A percentile compares a stretch with the other conserved stretches of the same genome.
Conservation (phyloP, 1,140 invertebrate genomes). For the Branchinecta lindahli region DNA sequence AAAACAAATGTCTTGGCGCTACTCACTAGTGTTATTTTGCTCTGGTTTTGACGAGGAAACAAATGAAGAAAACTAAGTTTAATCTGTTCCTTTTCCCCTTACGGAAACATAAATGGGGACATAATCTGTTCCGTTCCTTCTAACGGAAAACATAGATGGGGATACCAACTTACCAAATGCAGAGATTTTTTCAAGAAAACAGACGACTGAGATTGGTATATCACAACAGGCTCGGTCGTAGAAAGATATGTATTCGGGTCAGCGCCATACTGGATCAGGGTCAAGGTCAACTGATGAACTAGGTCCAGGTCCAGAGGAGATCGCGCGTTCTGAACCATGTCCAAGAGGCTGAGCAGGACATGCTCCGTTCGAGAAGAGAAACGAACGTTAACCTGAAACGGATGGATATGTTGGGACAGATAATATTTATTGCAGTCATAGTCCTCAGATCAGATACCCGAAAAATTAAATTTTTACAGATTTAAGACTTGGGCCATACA, state of each 20-base stretch:
- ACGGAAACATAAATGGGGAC: no score
- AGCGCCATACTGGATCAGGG: conserved; percentile 40
- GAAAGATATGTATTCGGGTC: conserved; percentile 29
- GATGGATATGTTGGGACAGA: neutral
- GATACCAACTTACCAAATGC: conserved; percentile 36
- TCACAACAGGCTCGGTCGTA: conserved; percentile 29
- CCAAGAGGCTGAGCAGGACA: conserved; percentile 45
- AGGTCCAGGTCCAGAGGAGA: conserved; percentile 45
- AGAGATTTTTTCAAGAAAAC: conserved; percentile 43
- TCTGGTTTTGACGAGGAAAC: no score
- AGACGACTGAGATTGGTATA: conserved; percentile 35
- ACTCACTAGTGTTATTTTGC: no score
- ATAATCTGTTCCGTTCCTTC: no score
- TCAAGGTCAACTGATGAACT: conserved; percentile 48
- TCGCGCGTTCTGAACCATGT: conserved; percentile 51
- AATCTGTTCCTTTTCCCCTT: no score
- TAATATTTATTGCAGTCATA: no score
- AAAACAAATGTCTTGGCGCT: no score
- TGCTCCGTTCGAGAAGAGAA: conserved; percentile 42
- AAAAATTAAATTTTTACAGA: no score
- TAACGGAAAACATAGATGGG: no score
- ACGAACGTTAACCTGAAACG: conserved; percentile 33
- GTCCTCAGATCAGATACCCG: no score
- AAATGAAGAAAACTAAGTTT: no score
- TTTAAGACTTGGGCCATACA: no score